Evolutionary conservation across 2,113 vertebrate genomes (phyloP), one percentile per base, ranked within the genome.

Genomic region (Pongo abelii): DNA sequence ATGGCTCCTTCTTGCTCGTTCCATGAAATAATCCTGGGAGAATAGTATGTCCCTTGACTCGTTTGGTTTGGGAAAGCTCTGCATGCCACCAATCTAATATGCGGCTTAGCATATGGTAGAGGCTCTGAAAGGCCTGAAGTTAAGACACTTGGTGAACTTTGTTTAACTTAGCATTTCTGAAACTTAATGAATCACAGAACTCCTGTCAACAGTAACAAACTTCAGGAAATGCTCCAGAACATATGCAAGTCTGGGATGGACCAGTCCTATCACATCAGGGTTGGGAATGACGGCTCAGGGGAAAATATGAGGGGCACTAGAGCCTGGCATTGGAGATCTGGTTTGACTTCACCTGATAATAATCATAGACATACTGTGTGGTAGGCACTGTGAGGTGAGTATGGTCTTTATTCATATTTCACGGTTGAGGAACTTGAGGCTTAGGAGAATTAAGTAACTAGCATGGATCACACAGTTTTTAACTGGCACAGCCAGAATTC

Each of bases 111-210:
- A 27, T 64, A 27, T 64, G 9, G 91, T 69, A 91, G 72, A 93
- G 7, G 57, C 25, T 84, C 40, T 69, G 61, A 92, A 77, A 81
- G 50, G 43, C 35, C 57, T 77, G 5, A 78, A 84, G 35, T 94
- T 43, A 70, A 92, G 91, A 80, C 13, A 35, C 69, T 57, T 90
- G 27, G 12, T 59, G 48, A 81, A 91, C 35, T 79, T 96, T 43
- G 8, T 83, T 84, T 81, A 89, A 86, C 22, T 81, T 85, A 89
- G 27, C 27, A 22, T 90, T 88, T 93, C 75, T 95, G 86, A 89
- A 81, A 90, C 20, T 80, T 80, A 89, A 6, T 84, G 84, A 95
- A 64, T 93, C 55, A 35, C 35, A 90, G 64, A 84, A 92, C 57
- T 90, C n/a, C 27, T 78, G 3, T 77, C 74, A 92, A 74, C 30